Evolutionary conservation across 2,797 vertebrate genomes (phyloP).

Genomic region (Mareca strepera): DNA sequence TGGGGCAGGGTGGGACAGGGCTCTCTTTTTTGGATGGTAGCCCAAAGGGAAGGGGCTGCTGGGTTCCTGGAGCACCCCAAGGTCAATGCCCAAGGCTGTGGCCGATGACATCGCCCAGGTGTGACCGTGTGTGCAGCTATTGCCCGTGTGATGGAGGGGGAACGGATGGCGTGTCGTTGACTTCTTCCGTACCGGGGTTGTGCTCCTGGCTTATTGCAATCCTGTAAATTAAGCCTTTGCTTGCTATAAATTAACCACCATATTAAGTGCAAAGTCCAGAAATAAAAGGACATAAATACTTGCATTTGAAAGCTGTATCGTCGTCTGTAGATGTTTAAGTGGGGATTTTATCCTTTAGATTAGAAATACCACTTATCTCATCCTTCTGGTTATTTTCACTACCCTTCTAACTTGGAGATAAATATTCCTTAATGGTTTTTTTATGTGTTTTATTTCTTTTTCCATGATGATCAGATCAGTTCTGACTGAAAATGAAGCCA

Average conservation of each 20-base stretch:
- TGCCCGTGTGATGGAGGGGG: not conserved
- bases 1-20: not conserved
- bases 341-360: constrained; percentile 68
- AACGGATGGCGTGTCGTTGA: not conserved
- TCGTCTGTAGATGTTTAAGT: constrained; percentile 68
- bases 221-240: constrained; percentile 41
- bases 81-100: accelerated
- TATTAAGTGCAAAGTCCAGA: constrained; percentile 64
- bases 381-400: constrained; percentile 77
- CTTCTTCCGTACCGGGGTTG: not conserved
- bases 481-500: constrained; percentile 71
- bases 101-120: not conserved
- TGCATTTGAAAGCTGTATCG: constrained; percentile 55
- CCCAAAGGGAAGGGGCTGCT: not conserved
- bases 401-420: constrained; percentile 71
- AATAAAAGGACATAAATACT: constrained; percentile 71
- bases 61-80: not conserved
- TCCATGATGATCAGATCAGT: constrained; percentile 71
- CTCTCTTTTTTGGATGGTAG: not conserved
- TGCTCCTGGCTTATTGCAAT: constrained; percentile 27
- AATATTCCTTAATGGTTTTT: constrained; percentile 73
- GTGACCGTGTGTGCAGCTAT: not conserved
- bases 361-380: constrained; percentile 75
- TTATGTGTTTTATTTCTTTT: constrained; percentile 75
- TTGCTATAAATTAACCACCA: constrained; percentile 59